phyloP scores from a whole-genome alignment of 2,888 invertebrate genomes.

The Caenorhabditis afra region DNA sequence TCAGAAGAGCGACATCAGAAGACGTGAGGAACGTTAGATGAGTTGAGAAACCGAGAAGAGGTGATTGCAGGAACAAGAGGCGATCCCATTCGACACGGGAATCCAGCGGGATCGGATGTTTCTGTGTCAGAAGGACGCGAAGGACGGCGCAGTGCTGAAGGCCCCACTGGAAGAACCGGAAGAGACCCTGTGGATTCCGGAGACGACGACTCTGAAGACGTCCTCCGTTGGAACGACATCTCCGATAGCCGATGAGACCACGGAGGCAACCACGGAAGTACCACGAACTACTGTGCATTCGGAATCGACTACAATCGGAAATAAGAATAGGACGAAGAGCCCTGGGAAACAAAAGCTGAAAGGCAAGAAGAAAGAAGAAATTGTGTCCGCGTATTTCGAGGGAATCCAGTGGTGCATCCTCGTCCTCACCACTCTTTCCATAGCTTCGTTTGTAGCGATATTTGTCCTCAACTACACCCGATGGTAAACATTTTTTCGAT shows the following conservation, averaged over 20 bases:
- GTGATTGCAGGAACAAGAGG: neutral
- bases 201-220: too few species aligned
- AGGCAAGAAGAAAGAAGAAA: slow-evolving; percentile 9
- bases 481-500: slow-evolving; percentile 4
- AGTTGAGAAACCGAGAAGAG: neutral
- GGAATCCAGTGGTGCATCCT: slow-evolving; percentile 26
- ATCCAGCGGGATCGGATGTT: slow-evolving; percentile 10
- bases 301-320: neutral
- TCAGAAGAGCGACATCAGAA: neutral
- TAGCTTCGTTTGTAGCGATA: slow-evolving; percentile 3
- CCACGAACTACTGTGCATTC: too few species aligned
- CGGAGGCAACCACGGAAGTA: too few species aligned
- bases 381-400: neutral
- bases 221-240: too few species aligned
- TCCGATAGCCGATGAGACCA: too few species aligned
- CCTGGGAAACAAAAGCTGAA: neutral
- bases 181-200: neutral
- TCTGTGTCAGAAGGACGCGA: slow-evolving; percentile 7
- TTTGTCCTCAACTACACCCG: slow-evolving; percentile 19
- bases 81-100: neutral
- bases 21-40: neutral
- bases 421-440: neutral
- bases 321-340: slow-evolving; percentile 7
- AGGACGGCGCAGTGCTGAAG: neutral
- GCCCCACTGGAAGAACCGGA: slow-evolving; percentile 1